phyloP scores from a whole-genome alignment of 2,113 vertebrate genomes.

The Oreocharis arfaki region DNA sequence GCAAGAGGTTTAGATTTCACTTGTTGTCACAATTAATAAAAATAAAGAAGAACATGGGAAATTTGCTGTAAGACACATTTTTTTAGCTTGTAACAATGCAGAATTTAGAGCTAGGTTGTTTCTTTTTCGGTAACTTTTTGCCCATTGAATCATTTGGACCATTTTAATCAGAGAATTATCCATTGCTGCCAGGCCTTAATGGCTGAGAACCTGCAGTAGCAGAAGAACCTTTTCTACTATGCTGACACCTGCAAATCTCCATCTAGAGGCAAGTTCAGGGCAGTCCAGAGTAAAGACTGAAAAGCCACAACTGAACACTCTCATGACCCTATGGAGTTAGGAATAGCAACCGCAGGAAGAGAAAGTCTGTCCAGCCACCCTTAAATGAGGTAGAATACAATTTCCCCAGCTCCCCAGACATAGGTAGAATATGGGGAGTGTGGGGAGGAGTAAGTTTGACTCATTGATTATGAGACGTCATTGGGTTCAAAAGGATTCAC shows the following conservation, averaged over 20 bases:
- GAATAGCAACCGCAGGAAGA: not conserved
- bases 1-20: not conserved
- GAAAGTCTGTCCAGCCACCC: not conserved
- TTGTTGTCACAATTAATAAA: not conserved
- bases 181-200: not conserved
- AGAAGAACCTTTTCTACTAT: not conserved
- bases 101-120: not conserved
- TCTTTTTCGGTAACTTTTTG: not conserved
- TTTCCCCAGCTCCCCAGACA: not conserved
- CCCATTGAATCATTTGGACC: not conserved
- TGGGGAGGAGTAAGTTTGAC: not conserved
- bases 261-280: not conserved
- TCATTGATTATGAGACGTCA: not conserved
- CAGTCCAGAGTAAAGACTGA: not conserved
- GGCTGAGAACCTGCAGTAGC: not conserved
- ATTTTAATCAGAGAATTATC: not conserved
- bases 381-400: not conserved
- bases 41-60: not conserved
- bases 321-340: not conserved
- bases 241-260: not conserved
- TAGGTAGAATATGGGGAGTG: not conserved
- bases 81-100: not conserved
- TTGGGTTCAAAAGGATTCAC: not conserved
- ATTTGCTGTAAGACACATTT: not conserved
- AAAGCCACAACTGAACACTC: not conserved